phyloP scores from a whole-genome alignment of 2,888 invertebrate genomes.

The Leptodirus hochenwartii region DNA sequence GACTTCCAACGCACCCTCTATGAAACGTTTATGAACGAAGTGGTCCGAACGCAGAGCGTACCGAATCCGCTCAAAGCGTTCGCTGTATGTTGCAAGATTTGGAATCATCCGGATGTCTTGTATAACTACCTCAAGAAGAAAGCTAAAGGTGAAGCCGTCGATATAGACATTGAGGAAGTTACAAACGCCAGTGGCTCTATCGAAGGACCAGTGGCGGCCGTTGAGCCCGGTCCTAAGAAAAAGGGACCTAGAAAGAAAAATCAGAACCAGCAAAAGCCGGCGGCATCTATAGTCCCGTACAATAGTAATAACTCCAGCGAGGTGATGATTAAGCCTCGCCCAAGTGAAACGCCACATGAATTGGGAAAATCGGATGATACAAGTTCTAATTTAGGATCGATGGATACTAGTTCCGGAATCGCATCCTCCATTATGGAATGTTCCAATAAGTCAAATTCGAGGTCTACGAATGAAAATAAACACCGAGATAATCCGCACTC shows the following conservation, averaged over 20 bases:
- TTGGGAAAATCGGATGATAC: no score
- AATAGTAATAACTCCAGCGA: conserved; percentile 13
- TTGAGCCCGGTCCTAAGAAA: conserved; percentile 23
- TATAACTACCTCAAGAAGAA: conserved; percentile 75
- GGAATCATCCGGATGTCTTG: conserved; percentile 88
- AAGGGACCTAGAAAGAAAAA: conserved; percentile 17
- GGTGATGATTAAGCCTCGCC: no score
- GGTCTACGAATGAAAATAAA: no score
- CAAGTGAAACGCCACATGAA: no score
- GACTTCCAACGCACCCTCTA: conserved; percentile 80
- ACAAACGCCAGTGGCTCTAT: conserved; percentile 31
- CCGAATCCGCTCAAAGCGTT: conserved; percentile 96
- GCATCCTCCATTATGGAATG: no score
- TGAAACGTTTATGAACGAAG: conserved; percentile 84
- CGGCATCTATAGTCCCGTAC: conserved; percentile 34
- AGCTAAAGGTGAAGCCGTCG: conserved; percentile 56
- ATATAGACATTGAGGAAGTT: conserved; percentile 65
- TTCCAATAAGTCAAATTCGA: no score
- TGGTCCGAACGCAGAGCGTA: conserved; percentile 66
- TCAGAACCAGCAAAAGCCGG: conserved; percentile 32
- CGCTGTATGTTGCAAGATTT: conserved; percentile 96
- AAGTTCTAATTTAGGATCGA: no score
- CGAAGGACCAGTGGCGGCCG: conserved; percentile 24
- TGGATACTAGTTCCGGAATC: no score
- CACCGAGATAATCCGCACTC: no score